These are phyloP conservation scores for Melanotaenia parkinsoni DNA, from an alignment of 2,797 vertebrate species.

Conservation along the genomic window DNA sequence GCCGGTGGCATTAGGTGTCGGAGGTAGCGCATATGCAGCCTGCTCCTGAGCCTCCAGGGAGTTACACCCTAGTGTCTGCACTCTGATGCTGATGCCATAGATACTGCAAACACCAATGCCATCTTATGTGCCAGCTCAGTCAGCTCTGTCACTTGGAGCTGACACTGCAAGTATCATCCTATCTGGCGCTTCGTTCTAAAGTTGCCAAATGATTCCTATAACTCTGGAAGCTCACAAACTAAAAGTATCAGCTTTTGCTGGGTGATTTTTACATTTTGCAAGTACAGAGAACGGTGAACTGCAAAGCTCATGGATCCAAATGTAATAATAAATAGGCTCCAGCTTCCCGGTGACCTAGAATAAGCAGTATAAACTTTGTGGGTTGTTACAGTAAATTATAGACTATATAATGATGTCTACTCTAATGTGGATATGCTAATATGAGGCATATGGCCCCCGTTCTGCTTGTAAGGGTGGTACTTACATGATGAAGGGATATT, in stretches of 20 bases:
- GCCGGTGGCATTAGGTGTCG: constrained; percentile 89
- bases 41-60: constrained; percentile 80
- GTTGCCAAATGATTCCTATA: constrained; percentile 36
- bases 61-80: constrained; percentile 57
- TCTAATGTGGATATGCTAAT: too few relatives aligned
- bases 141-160: constrained; percentile 38
- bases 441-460: too few relatives aligned
- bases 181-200: constrained; percentile 24
- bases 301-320: background rate
- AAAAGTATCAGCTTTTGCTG: background rate
- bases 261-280: background rate
- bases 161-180: constrained; percentile 46
- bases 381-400: too few relatives aligned
- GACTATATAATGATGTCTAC: too few relatives aligned
- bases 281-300: background rate
- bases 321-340: background rate
- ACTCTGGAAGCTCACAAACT: constrained; percentile 8
- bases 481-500: too few relatives aligned
- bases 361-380: too few relatives aligned
- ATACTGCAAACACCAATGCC: constrained; percentile 55
- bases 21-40: constrained; percentile 86
- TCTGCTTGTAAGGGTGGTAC: too few relatives aligned
- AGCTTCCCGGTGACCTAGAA: too few relatives aligned
- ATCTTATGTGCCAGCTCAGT: constrained; percentile 44
- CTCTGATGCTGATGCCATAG: constrained; percentile 66